Conservation (phyloP, 1,140 invertebrate genomes). For the Musca vetustissima region DNA sequence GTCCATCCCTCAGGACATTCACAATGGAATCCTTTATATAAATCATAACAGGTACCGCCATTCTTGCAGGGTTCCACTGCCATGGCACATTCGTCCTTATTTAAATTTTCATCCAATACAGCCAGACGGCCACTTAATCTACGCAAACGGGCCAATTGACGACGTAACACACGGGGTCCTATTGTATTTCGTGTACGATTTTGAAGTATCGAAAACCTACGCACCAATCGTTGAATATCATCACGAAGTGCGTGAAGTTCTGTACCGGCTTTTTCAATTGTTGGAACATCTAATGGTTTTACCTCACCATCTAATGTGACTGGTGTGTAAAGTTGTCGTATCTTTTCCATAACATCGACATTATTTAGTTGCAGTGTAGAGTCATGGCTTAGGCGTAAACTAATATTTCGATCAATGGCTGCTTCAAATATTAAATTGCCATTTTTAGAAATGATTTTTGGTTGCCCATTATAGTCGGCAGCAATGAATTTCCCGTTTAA, state of each 20-base stretch:
- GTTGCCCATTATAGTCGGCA: constrained; percentile 6
- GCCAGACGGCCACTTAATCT: constrained; percentile 16
- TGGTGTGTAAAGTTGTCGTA: constrained; percentile 28
- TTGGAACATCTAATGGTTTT: not conserved
- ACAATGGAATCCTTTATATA: constrained; percentile 73
- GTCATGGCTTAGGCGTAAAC: constrained; percentile 40
- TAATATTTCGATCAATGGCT: constrained; percentile 38
- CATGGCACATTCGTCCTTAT: constrained; percentile 62
- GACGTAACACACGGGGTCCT: constrained; percentile 28
- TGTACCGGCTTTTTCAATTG: constrained; percentile 30
- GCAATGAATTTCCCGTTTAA: too few species aligned
- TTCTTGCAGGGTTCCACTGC: constrained; percentile 75
- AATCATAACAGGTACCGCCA: constrained; percentile 79
- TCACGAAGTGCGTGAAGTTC: constrained; percentile 34
- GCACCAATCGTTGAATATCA: constrained; percentile 27
- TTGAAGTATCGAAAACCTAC: constrained; percentile 24
- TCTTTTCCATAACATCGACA: constrained; percentile 33
- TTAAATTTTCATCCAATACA: constrained; percentile 25
- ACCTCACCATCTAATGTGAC: constrained; percentile 5
- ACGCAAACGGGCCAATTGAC: constrained; percentile 31
- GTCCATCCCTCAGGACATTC: constrained; percentile 76
- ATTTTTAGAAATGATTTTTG: constrained; percentile 26
- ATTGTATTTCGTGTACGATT: constrained; percentile 29
- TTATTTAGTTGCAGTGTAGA: constrained; percentile 40
- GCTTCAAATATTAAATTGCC: constrained; percentile 36